Base-by-base conservation (phyloP, 2,797 vertebrate genomes). In the Smutsia temminckii region DNA sequence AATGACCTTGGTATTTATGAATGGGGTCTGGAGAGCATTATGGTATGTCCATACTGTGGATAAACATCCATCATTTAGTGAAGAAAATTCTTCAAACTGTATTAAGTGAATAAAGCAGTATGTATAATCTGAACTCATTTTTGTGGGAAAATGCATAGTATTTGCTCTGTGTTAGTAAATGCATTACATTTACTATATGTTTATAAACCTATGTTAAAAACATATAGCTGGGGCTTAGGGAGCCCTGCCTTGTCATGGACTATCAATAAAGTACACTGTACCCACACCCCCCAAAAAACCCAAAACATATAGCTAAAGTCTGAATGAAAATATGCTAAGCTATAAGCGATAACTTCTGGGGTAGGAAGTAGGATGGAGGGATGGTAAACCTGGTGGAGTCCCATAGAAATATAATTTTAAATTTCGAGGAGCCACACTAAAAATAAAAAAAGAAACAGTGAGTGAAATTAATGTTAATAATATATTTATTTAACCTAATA, bases 171-270 rank as follows among this genome's bases (percentile, higher is more conserved):
- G n/a, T 71, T 95, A 78, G 37, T 69, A 89, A 88, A 71, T 85
- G 8, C 16, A 14, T 79, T 72, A 49, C 51, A 74, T 90, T 93
- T 93, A 34, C 29, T 86, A 0, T 80, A 75, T 92, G 53, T 84
- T 87, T 94, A 34, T 95, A 89, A 95, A 88, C 68, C 49, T 81
- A 42, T 57, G 68, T 94, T 89, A 51, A 91, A 96, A 89, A 53
- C 64, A 74, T 80, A 46, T 46, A 79, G 25, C 42, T 88, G 46
- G 46, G 46, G 11, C 46, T 46, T 12, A 46, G 9, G 46, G 46
- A 46, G 46, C 46, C 46, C 46, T 46, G 10, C 46, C 46, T 46
- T 46, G 46, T 46, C 46, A 46, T 46, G 46, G 11, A 46, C 46
- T 46, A 12, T 46, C 46, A 46, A 46, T 46, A 46, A 46, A 46